These are phyloP conservation scores for Zonitis immaculata DNA, from an alignment of 2,888 invertebrate species.

Conservation along the genomic window DNA sequence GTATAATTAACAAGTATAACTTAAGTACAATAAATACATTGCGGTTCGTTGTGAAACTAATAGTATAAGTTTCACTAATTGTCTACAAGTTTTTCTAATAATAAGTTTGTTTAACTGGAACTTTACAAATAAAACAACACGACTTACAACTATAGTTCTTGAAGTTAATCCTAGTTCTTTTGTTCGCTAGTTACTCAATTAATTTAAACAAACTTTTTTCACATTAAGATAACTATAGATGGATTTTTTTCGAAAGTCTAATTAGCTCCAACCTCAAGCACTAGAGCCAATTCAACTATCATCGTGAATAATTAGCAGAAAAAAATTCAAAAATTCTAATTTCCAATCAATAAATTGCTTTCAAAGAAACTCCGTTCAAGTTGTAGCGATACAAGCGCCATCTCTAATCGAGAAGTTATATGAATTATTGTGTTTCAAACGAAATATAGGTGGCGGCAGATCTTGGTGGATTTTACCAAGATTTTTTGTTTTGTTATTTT, in stretches of 20 bases:
- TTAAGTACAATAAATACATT: background rate
- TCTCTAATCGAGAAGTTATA: constrained; percentile 8
- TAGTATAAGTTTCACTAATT: background rate
- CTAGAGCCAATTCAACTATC: no score
- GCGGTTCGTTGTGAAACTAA: background rate
- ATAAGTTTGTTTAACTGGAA: background rate
- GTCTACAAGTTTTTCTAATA: background rate
- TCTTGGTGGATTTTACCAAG: constrained; percentile 2
- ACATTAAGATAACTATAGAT: no score
- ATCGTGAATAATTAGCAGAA: no score
- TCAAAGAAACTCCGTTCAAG: background rate
- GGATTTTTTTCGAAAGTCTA: no score
- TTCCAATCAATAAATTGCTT: constrained; percentile 8
- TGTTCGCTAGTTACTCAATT: no score
- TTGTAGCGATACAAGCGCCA: constrained; percentile 7
- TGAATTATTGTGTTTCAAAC: background rate
- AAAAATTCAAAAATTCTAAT: no score
- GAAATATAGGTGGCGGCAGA: constrained; percentile 6
- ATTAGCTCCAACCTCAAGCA: no score
- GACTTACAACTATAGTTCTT: background rate
- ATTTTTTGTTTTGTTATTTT: no score
- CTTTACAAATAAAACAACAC: background rate
- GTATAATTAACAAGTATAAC: background rate
- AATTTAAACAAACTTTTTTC: no score
- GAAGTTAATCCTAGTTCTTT: no score